phyloP scores from a whole-genome alignment of 2,888 invertebrate genomes.

The Amblyteles armatorius region DNA sequence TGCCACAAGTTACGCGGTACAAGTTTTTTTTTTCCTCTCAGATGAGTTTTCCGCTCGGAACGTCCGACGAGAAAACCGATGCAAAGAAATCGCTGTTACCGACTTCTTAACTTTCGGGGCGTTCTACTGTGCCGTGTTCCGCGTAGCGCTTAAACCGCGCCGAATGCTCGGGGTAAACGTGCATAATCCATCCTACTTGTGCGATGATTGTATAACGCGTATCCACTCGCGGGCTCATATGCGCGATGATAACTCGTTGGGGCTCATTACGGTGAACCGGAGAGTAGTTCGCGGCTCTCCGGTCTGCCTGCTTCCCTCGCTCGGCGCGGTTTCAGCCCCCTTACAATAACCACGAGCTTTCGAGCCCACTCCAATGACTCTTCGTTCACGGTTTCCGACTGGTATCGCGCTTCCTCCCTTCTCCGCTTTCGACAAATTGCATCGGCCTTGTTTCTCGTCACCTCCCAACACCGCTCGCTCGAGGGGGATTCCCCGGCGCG shows the following conservation, averaged over 20 bases:
- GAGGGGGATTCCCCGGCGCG: background rate
- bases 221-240: constrained; percentile 49
- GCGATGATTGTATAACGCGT: constrained; percentile 48
- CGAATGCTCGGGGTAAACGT: constrained; percentile 34
- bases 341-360: constrained; percentile 54
- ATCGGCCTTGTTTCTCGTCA: constrained; percentile 38
- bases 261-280: constrained; percentile 53
- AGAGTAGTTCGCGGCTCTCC: constrained; percentile 22
- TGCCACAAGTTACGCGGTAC: too few relatives aligned
- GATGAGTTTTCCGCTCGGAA: too few relatives aligned
- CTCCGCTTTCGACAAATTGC: constrained; percentile 33
- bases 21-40: too few relatives aligned
- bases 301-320: background rate
- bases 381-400: constrained; percentile 34
- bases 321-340: constrained; percentile 20
- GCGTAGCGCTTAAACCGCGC: constrained; percentile 19
- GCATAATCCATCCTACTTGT: constrained; percentile 56
- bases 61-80: background rate
- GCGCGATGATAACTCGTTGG: constrained; percentile 57
- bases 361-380: constrained; percentile 53
- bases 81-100: background rate
- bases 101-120: constrained; percentile 18
- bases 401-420: constrained; percentile 14
- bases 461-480: constrained; percentile 26
- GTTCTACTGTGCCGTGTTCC: constrained; percentile 1